phyloP scores from a whole-genome alignment of 2,888 invertebrate species.

The Tachystola acroxantha region DNA sequence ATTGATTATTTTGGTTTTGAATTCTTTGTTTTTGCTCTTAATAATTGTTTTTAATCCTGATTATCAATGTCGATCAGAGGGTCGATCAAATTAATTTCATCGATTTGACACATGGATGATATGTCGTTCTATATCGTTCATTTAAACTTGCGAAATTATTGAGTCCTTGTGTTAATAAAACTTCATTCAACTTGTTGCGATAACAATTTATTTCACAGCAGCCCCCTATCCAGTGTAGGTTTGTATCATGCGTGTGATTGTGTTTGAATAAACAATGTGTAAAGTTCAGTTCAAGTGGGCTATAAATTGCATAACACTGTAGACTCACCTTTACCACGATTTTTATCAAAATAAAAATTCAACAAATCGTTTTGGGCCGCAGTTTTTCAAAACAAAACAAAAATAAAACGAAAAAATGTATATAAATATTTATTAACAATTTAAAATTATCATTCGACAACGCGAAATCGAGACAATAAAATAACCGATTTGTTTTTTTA shows the following conservation, averaged over 20 bases:
- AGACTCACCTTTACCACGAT: conserved; percentile 46
- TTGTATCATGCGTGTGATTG: background rate
- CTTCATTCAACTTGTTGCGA: too few relatives aligned
- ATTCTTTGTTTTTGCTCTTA: too few relatives aligned
- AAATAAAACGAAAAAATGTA: conserved; percentile 59
- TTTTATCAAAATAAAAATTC: conserved; percentile 13
- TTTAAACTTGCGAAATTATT: too few relatives aligned
- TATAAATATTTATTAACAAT: conserved; percentile 76
- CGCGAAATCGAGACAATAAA: conserved; percentile 45
- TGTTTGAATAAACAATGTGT: background rate
- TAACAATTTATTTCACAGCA: too few relatives aligned
- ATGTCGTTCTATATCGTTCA: too few relatives aligned
- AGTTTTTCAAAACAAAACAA: conserved; percentile 44
- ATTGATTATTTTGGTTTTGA: too few relatives aligned
- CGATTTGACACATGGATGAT: too few relatives aligned
- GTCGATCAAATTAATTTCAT: too few relatives aligned
- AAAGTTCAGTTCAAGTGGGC: conserved; percentile 25
- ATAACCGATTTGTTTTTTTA: conserved; percentile 28
- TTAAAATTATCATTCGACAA: conserved; percentile 56
- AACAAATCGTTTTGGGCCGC: conserved; percentile 9
- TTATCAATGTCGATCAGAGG: too few relatives aligned
- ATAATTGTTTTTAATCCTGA: too few relatives aligned
- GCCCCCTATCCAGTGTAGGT: too few relatives aligned
- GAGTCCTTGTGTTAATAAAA: too few relatives aligned
- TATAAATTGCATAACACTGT: conserved; percentile 75